Conservation (phyloP, 2,113 vertebrate species). For the Phylloscopus whistleri region DNA sequence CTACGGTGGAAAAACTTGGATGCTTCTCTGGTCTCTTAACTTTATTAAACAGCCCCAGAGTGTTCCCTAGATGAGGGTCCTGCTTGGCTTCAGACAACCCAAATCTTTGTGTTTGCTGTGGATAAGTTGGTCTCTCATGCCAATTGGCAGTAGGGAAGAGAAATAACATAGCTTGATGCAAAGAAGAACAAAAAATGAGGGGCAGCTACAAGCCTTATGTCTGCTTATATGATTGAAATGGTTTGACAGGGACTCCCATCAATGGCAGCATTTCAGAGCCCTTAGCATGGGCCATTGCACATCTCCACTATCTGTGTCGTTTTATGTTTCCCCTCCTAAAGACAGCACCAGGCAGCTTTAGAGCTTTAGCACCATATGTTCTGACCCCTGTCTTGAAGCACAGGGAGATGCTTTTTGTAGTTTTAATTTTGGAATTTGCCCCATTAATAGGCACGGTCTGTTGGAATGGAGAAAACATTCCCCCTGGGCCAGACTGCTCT, state of each 20-base stretch:
- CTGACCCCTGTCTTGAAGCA: background rate
- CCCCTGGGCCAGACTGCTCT: background rate
- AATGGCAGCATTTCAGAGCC: background rate
- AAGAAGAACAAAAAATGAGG: background rate
- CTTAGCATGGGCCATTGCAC: background rate
- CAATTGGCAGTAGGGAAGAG: background rate
- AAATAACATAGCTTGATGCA: background rate
- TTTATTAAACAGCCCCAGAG: slow-evolving; percentile 40
- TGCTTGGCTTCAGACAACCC: background rate
- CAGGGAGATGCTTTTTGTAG: background rate
- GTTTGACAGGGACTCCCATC: background rate
- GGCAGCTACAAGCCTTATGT: background rate
- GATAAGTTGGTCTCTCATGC: background rate
- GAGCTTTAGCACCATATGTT: background rate
- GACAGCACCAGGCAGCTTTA: background rate
- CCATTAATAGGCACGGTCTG: background rate
- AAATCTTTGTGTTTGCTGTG: background rate
- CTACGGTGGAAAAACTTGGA: slow-evolving; percentile 36
- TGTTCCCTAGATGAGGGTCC: slow-evolving; percentile 16
- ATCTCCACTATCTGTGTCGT: background rate
- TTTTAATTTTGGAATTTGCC: slow-evolving; percentile 20
- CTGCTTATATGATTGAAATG: background rate
- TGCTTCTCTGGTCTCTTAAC: slow-evolving; percentile 9
- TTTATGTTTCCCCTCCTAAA: background rate
- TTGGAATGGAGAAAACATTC: background rate